Percentiles rank a stretch among this genome's conserved stretches.
Conservation (phyloP, 37 sponge, comb jelly and placozoan genomes). For the Geodia barretti region DNA sequence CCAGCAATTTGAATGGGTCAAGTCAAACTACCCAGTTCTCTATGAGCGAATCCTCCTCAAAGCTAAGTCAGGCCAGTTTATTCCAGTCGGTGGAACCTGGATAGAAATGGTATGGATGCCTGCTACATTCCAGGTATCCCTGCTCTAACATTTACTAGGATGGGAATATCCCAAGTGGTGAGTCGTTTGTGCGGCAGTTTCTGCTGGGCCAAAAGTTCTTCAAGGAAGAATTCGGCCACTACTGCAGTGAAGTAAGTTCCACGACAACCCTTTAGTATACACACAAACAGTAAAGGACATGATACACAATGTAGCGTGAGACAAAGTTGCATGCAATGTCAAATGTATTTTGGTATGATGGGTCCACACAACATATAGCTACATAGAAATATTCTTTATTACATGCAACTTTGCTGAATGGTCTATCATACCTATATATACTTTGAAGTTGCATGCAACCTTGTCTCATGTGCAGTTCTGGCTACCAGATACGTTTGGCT, state of each 20-base stretch:
- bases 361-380: no score
- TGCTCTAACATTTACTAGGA: no score
- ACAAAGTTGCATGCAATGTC: no score
- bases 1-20: constrained; percentile 80
- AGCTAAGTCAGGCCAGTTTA: constrained; percentile 40
- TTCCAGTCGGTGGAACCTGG: constrained; percentile 82
- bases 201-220: constrained; percentile 76
- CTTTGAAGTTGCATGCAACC: neutral
- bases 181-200: constrained; percentile 78
- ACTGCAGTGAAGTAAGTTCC: constrained; percentile 37
- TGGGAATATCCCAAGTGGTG: constrained; percentile 79
- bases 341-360: no score
- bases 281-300: no score
- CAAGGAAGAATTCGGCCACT: constrained; percentile 64
- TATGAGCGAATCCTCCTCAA: constrained; percentile 46
- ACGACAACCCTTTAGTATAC: neutral
- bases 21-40: constrained; percentile 58
- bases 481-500: constrained; percentile 88
- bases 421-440: neutral
- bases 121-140: no score
- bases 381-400: neutral
- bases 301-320: no score
- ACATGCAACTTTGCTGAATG: neutral
- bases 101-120: constrained; percentile 70
- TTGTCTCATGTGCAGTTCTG: constrained; percentile 46